phyloP scores from a whole-genome alignment of 1,140 invertebrate species.

The Zophobas morio region DNA sequence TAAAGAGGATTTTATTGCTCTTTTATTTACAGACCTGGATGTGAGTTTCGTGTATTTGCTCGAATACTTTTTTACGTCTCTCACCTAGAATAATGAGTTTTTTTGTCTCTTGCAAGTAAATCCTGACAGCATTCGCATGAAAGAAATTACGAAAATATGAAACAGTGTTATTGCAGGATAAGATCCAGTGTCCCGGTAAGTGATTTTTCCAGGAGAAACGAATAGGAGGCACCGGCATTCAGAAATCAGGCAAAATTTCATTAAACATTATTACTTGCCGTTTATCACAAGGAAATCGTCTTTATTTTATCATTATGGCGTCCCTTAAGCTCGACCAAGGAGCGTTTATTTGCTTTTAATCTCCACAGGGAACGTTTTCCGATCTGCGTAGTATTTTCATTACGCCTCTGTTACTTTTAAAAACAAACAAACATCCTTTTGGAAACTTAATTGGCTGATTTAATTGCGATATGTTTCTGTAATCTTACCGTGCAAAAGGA shows the following conservation, averaged over 20 bases:
- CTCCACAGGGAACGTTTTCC: conserved; percentile 17
- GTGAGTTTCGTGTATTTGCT: conserved; percentile 10
- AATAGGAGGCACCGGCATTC: neutral
- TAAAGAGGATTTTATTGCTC: conserved; percentile 37
- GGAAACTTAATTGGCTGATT: conserved; percentile 14
- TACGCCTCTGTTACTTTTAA: conserved; percentile 28
- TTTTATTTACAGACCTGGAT: conserved; percentile 31
- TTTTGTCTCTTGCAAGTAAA: neutral
- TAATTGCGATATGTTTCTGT: conserved; percentile 26
- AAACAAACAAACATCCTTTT: conserved; percentile 9
- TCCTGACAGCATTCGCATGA: neutral
- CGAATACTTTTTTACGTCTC: conserved; percentile 14
- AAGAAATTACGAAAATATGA: neutral
- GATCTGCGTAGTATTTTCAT: conserved; percentile 17
- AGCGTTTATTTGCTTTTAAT: conserved; percentile 46
- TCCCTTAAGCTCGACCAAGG: conserved; percentile 24
- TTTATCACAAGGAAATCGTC: conserved; percentile 12
- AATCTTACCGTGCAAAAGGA: conserved; percentile 5
- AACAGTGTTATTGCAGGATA: neutral
- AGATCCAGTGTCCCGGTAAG: neutral
- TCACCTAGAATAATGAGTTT: neutral
- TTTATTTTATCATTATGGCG: conserved; percentile 34
- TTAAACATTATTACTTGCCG: conserved; percentile 14
- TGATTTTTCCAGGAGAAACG: neutral
- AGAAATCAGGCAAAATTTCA: conserved; percentile 17